Percentiles rank a stretch among this genome's conserved stretches.
Conservation (phyloP, 2,113 vertebrate species). For the Corynorhinus townsendii region DNA sequence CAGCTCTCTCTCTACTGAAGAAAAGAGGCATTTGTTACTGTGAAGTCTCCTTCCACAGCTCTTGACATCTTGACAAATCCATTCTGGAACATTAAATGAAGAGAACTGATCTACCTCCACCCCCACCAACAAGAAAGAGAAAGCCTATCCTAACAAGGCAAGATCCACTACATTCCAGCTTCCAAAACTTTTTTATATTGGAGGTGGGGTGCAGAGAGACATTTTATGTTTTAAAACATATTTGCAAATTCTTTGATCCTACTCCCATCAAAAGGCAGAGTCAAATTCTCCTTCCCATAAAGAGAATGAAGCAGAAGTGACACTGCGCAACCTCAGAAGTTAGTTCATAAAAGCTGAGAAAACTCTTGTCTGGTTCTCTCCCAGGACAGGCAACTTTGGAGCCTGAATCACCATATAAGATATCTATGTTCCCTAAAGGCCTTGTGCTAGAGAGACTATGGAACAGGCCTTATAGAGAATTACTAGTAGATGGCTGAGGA, state of each 20-base stretch:
- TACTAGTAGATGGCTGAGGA: not conserved
- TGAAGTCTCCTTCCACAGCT: not conserved
- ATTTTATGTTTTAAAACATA: not conserved
- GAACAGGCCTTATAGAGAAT: not conserved
- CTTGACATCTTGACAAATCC: not conserved
- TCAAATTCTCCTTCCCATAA: not conserved
- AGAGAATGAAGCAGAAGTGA: not conserved
- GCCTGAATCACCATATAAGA: not conserved
- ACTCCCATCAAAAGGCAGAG: not conserved
- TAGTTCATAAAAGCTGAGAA: not conserved
- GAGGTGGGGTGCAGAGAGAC: not conserved
- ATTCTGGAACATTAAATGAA: conserved; percentile 11
- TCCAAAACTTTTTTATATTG: not conserved
- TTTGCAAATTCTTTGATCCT: not conserved
- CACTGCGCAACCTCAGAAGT: not conserved
- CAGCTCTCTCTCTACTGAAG: not conserved
- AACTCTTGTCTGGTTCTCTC: not conserved
- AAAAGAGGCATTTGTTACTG: not conserved
- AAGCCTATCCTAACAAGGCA: not conserved
- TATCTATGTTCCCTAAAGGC: not conserved
- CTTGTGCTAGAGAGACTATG: not conserved
- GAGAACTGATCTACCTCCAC: not conserved
- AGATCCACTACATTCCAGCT: not conserved
- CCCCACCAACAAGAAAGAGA: not conserved
- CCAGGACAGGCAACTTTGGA: not conserved